Evolutionary conservation across 2,113 vertebrate genomes (phyloP), one percentile per base, ranked within the genome.

Genomic region (Rhinopomastus cyanomelas): DNA sequence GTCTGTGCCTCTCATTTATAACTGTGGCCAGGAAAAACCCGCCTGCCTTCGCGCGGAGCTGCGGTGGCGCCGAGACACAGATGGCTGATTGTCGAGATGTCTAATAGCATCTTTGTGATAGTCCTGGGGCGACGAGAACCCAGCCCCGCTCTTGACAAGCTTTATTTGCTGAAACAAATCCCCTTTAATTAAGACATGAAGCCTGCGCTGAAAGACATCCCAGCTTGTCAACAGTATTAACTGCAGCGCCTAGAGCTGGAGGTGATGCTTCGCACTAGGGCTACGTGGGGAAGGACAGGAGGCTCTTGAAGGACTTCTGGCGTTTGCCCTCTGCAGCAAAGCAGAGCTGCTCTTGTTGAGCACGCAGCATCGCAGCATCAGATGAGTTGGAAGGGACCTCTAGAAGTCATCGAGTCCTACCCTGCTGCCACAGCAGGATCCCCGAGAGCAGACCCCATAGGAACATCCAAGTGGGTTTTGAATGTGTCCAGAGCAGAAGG

Each of bases 121-220:
- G 81, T 81, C 94, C 94, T 92, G 34, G 56, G 90, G 90, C 77
- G 88, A 93, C n/a, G n/a, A 90, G 89, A 79, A 65, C 34, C 21
- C 65, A n/a, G 17, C 17, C 39, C 60, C 27, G 30, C 25, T 96
- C 89, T 52, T 94, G 96, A 93, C 89, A 96, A 81, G 80, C 51
- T 44, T 80, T 96, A 83, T 94, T 94, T 95, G 82, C 72, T 81
- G 92, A 92, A 94, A 93, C 78, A 95, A 92, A 95, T 91, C 78
- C 88, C 36, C 34, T 90, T 96, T 95, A 95, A 96, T 96, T 93
- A 95, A 95, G 89, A 88, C 56, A 34, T 16, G 29, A 93, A 92
- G 76, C 48, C 87, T 80, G 67, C 17, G 6, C 23, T 88, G 89
- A 94, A 94, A 92, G 81, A 60, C 91, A 64, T 83, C 61, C 62